Evolutionary conservation across 2,888 invertebrate species (phyloP), one percentile per base, ranked within the genome.

Genomic region (Pycnomerus fuliginosus): DNA sequence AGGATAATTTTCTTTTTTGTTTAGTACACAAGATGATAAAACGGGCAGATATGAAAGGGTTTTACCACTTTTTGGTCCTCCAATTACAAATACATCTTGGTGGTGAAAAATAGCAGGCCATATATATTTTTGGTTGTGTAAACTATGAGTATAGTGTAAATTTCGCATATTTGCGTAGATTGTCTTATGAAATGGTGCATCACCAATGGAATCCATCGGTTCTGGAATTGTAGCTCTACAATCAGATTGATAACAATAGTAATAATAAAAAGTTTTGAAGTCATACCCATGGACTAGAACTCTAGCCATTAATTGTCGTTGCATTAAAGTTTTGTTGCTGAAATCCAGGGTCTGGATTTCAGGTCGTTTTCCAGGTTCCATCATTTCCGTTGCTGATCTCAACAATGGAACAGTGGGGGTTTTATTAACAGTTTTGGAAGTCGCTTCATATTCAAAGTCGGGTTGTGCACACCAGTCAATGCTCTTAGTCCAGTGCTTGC

Each of bases 71-170:
- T 70, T 68, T 1, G 72, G 61, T 0, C 80, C 74, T 45, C 82
- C 78, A 1, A 90, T 73, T 45, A 85, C 76, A 34, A 85, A 77
- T 1, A 84, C 70, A 49, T 85, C 82, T 31, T 80, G 76, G 0
- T 83, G 82, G 22, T 83, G 75, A 25, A 82, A 69, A 28, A 88
- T 75, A 1, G 82, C 80, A 1, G 82, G 80, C 88, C 89, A 90
- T 0, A 81, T 75, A 36, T 84, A 82, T 0, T 80, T 77, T 60
- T 90, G 89, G 16, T 86, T 71, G 24, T 74, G 73, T 63, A 74
- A 76, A 0, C 80, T 50, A 36, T 59, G 54, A 16, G 46, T 55
- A 41, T 64, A 68, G 2, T 60, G 45, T 1, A 63, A 39, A 3
- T 51, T 35, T 5, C 44, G 38, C 8, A 71, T 43, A 10, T 49